phyloP scores from a whole-genome alignment of 2,888 invertebrate genomes.

The Mamestra brassicae region DNA sequence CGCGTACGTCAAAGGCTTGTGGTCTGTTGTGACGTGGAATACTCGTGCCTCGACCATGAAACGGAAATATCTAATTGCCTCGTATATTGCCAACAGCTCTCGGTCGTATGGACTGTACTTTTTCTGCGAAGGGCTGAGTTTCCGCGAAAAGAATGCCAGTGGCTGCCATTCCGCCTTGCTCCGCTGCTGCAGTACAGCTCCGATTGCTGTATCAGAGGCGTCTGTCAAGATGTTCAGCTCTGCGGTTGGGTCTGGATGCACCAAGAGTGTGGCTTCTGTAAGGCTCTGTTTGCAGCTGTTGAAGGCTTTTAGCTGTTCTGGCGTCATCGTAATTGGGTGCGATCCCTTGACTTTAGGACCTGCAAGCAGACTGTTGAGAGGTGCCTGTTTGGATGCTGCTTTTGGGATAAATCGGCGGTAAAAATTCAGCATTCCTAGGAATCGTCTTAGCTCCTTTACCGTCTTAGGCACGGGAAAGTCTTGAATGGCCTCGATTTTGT shows the following conservation, averaged over 20 bases:
- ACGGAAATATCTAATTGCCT: neutral
- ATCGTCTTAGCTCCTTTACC: conserved; percentile 20
- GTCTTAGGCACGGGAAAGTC: conserved; percentile 11
- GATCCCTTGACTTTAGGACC: conserved; percentile 12
- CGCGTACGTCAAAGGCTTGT: neutral
- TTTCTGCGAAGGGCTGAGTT: conserved; percentile 4
- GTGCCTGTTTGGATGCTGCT: conserved; percentile 11
- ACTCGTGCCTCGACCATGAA: neutral
- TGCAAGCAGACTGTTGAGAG: conserved; percentile 12
- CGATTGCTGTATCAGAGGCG: conserved; percentile 7
- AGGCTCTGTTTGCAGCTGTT: conserved; percentile 2
- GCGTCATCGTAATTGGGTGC: neutral
- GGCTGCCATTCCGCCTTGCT: conserved; percentile 1
- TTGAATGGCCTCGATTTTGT: conserved; percentile 7
- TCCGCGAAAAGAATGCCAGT: conserved; percentile 3
- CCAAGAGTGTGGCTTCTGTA: conserved; percentile 2
- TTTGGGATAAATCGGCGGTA: conserved; percentile 19
- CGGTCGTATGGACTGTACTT: conserved; percentile 2
- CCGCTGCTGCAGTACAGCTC: conserved; percentile 7
- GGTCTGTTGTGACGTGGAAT: neutral
- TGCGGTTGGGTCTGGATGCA: neutral
- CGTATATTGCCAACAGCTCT: conserved; percentile 1
- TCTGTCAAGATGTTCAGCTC: conserved; percentile 7
- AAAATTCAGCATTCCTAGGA: conserved; percentile 21
- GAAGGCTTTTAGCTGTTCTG: conserved; percentile 9